These are phyloP conservation scores for Eupithecia subfuscata DNA, from an alignment of 2,888 invertebrate genomes.

Conservation along the genomic window DNA sequence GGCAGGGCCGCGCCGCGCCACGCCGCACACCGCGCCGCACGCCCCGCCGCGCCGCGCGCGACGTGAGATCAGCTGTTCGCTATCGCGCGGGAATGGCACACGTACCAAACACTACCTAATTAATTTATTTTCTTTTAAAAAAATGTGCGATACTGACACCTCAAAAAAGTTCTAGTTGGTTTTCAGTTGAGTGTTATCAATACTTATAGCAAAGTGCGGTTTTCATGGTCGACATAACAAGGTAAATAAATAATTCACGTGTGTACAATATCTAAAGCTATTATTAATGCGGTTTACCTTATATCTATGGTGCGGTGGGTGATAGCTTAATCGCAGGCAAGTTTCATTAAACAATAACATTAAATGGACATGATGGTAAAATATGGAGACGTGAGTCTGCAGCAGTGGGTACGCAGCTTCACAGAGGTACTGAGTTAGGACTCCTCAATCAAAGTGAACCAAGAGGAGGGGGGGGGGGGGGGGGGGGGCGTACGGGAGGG, in stretches of 20 bases:
- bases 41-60: background rate
- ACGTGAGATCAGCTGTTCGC: background rate
- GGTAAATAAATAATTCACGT: constrained; percentile 36
- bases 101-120: constrained; percentile 1
- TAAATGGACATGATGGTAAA: no score
- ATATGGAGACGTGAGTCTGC: background rate
- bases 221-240: constrained; percentile 26
- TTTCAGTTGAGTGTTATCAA: constrained; percentile 19
- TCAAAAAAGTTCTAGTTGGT: background rate
- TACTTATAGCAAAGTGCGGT: constrained; percentile 18
- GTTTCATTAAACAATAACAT: background rate
- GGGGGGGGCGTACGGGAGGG: no score
- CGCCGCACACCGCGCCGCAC: background rate
- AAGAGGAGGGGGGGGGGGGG: no score
- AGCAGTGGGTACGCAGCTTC: background rate
- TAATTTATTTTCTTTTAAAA: background rate
- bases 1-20: background rate
- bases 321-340: constrained; percentile 16
- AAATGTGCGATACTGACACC: background rate
- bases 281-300: constrained; percentile 40
- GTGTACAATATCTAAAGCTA: background rate
- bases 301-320: constrained; percentile 22
- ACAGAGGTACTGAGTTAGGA: no score
- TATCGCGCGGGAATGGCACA: background rate
- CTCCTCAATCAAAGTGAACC: no score